These are phyloP conservation scores for Promerops cafer DNA, from an alignment of 2,113 vertebrate species.

Conservation along the genomic window DNA sequence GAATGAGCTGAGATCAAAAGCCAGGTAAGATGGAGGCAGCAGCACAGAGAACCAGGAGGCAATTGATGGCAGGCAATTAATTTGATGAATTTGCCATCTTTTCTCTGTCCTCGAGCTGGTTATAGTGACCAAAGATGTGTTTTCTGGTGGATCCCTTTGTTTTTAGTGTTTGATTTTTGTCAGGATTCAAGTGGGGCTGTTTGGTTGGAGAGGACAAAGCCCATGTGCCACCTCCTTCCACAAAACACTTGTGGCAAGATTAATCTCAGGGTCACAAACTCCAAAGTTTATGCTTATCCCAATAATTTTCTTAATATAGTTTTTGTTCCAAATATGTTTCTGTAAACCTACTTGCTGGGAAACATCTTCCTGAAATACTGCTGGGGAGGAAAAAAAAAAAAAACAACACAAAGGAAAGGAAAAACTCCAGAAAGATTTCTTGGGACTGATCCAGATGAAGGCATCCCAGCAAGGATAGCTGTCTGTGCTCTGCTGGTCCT, in stretches of 20 bases:
- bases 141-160: neutral
- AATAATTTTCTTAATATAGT: neutral
- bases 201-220: neutral
- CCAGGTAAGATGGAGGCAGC: neutral
- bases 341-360: neutral
- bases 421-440: neutral
- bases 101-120: neutral
- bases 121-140: too few relatives aligned
- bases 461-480: neutral
- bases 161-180: neutral
- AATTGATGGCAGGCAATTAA: neutral
- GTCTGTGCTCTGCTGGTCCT: neutral
- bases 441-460: neutral
- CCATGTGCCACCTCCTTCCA: fast-evolving
- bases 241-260: neutral
- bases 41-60: neutral
- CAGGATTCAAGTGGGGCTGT: neutral
- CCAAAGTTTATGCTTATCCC: neutral
- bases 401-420: neutral
- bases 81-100: neutral
- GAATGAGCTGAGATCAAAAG: neutral
- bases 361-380: neutral
- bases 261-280: neutral
- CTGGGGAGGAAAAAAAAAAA: neutral
- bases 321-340: neutral